Base-by-base conservation (phyloP, 1,140 invertebrate genomes). In the Caenorhabditis brenneri region DNA sequence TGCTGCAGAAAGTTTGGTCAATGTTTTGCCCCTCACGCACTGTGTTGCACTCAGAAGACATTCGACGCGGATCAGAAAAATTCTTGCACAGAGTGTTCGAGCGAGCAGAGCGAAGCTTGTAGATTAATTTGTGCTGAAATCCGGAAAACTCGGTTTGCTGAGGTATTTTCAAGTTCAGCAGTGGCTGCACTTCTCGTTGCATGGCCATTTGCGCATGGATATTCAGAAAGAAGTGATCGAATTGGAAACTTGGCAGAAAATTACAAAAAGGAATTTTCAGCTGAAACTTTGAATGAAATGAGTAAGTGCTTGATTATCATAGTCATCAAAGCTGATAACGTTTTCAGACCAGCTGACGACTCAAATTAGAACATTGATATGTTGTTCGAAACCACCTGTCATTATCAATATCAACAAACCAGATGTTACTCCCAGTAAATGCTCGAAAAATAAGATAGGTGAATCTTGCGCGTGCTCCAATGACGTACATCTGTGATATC, bases 261-360 rank as follows among this genome's bases (percentile, higher is more conserved):
- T 31, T 80, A 80, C 27, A 80, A 80, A 53, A 49, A 80, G 15
- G 31, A 53, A 5, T 33, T 80, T 31, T 80, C 79, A 1, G 79
- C 48, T 15, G 79, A 80, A 53, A 80, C 85, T 5, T 49, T 55
- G 48, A 86, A 86, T 83, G 85, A 86, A 79, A 86, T 86, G 33
- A 46, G 81, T 82, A 12, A 83, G 82, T 79, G 69, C 1, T 82
- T 29, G n/a, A 15, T 33, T 60, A n/a, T 29, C 1, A 4, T 22
- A 22, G 12, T 16, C 22, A 48, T 15, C 1, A 46, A n/a, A 9
- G 39, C n/a, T 78, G 9, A 16, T 2, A 33, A 6, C n/a, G 27
- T 22, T 53, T 79, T 46, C 31, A 83, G 82, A 79, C 49, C 42
- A 74, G 46, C 74, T 83, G 22, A 39, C 48, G 3, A 83, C 78